These are phyloP conservation scores for Chionomys nivalis DNA, from an alignment of 2,113 vertebrate species.

Conservation along the genomic window DNA sequence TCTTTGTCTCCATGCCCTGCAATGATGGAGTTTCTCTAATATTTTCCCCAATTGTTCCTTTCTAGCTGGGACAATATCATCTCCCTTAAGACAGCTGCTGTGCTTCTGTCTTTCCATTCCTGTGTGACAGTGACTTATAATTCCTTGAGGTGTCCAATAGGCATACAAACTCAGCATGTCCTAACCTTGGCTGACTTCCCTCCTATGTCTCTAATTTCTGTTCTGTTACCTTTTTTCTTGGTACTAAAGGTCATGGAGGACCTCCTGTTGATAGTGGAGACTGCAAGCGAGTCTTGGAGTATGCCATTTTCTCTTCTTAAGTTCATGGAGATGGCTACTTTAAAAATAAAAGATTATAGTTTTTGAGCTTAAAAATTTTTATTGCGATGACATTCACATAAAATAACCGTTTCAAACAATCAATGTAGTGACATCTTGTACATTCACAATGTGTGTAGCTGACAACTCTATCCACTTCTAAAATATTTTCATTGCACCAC, in stretches of 20 bases:
- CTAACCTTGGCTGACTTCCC: background rate
- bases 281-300: background rate
- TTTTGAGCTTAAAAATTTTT: conserved; percentile 8
- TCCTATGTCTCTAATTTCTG: background rate
- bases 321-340: background rate
- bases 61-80: background rate
- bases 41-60: background rate
- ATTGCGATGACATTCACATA: background rate
- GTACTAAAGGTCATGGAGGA: too few relatives aligned
- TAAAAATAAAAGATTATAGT: background rate
- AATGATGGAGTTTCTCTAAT: background rate
- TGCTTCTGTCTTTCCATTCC: background rate
- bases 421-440: background rate
- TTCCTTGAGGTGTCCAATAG: background rate
- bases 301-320: background rate
- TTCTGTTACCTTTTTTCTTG: background rate
- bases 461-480: background rate
- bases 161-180: background rate
- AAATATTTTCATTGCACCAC: background rate
- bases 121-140: background rate
- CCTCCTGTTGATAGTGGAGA: background rate
- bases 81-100: background rate
- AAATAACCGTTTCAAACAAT: background rate
- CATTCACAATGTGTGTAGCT: background rate
- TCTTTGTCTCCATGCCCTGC: background rate